A percentile compares a stretch with the other conserved stretches of the same genome.
Conservation (phyloP, 2,888 invertebrate species). For the Sinhomidia bicolor region DNA sequence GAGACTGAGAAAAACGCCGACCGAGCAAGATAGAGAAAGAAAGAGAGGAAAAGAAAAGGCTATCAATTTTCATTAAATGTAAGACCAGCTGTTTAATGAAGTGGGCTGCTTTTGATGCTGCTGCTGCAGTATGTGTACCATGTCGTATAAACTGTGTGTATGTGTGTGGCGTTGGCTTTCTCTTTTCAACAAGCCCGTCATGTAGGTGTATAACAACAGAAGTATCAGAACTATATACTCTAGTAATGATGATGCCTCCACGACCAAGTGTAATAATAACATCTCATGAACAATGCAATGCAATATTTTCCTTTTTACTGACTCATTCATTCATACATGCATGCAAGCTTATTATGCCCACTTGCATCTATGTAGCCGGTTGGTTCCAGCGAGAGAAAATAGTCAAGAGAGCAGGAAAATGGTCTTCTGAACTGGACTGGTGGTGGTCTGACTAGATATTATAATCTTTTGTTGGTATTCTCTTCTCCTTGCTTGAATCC, state of each 20-base stretch:
- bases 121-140: not conserved
- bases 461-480: not conserved
- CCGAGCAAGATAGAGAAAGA: not conserved
- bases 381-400: not conserved
- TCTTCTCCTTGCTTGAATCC: not conserved
- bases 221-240: too few species aligned
- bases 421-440: not conserved
- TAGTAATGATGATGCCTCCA: not conserved
- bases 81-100: constrained; percentile 80
- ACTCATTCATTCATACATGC: constrained; percentile 41
- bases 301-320: constrained; percentile 54
- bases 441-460: too few species aligned
- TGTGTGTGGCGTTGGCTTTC: not conserved
- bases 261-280: not conserved
- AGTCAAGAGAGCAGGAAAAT: not conserved
- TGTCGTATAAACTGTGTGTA: not conserved
- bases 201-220: not conserved
- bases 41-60: constrained; percentile 77
- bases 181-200: not conserved
- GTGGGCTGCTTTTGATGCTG: constrained; percentile 67
- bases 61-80: constrained; percentile 80
- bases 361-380: not conserved
- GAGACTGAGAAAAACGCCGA: not conserved
- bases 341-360: not conserved
- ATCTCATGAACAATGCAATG: constrained; percentile 59